Evolutionary conservation across 1,140 invertebrate species (phyloP).

Genomic region (Drosophila triauraria): DNA sequence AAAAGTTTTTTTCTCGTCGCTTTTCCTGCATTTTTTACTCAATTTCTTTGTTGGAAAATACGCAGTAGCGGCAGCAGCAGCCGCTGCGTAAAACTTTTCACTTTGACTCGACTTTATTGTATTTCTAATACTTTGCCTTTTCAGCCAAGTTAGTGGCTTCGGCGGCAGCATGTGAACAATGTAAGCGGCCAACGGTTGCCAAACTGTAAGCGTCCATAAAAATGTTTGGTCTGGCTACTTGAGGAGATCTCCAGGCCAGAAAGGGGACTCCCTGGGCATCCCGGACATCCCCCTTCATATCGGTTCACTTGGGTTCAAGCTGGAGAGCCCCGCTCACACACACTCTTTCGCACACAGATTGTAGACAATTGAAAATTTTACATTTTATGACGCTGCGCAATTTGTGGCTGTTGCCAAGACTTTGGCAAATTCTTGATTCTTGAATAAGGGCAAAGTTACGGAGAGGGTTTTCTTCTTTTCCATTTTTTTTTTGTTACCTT

Average conservation of each 20-base stretch:
- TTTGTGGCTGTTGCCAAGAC: slow-evolving; percentile 62
- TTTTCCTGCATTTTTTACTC: slow-evolving; percentile 59
- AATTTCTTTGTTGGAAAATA: slow-evolving; percentile 70
- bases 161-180: slow-evolving; percentile 78
- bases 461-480: neutral
- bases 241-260: slow-evolving; percentile 1
- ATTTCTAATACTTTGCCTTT: slow-evolving; percentile 83
- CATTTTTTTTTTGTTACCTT: slow-evolving; percentile 21
- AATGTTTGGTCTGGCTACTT: slow-evolving; percentile 71
- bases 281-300: neutral
- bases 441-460: slow-evolving; percentile 10
- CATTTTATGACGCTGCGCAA: slow-evolving; percentile 82
- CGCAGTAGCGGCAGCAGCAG: slow-evolving; percentile 47
- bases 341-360: slow-evolving; percentile 58
- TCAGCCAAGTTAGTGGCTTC: slow-evolving; percentile 73
- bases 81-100: slow-evolving; percentile 83
- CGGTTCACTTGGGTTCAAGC: slow-evolving; percentile 50
- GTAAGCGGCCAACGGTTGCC: slow-evolving; percentile 77
- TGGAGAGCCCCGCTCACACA: slow-evolving; percentile 10
- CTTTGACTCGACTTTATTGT: slow-evolving; percentile 84
- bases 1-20: slow-evolving; percentile 53
- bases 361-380: slow-evolving; percentile 82
- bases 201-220: slow-evolving; percentile 78
- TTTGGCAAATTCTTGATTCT: slow-evolving; percentile 54
- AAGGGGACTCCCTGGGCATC: neutral